phyloP scores from a whole-genome alignment of 2,888 invertebrate species.

The Alloplasta piceator region DNA sequence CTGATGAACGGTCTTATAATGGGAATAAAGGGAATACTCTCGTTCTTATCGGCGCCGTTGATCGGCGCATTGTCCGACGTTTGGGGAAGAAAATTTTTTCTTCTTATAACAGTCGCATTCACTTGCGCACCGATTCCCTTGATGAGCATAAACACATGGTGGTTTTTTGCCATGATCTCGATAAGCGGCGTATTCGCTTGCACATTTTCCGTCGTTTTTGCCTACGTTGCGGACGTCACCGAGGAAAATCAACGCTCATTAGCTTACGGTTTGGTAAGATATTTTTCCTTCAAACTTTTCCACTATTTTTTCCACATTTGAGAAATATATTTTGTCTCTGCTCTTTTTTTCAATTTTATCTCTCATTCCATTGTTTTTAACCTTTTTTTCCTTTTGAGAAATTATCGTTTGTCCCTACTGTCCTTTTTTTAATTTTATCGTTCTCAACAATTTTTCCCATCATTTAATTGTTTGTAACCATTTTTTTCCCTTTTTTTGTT shows the following conservation, averaged over 20 bases:
- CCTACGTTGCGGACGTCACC: slow-evolving; percentile 99
- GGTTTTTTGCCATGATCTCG: slow-evolving; percentile 99
- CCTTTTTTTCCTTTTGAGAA: not conserved
- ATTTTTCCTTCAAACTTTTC: slow-evolving; percentile 32
- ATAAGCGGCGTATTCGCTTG: slow-evolving; percentile 99
- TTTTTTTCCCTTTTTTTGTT: slow-evolving; percentile 33
- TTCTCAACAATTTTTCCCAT: no score
- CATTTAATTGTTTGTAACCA: no score
- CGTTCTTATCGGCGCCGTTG: slow-evolving; percentile 98
- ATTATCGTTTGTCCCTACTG: not conserved
- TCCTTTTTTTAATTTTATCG: no score
- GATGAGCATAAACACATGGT: slow-evolving; percentile 99
- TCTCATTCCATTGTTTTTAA: not conserved
- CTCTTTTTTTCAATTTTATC: no score
- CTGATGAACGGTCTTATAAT: slow-evolving; percentile 99
- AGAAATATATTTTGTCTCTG: not conserved
- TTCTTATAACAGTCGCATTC: slow-evolving; percentile 98
- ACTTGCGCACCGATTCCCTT: slow-evolving; percentile 99
- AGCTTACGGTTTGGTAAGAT: slow-evolving; percentile 95
- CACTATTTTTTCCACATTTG: slow-evolving; percentile 5
- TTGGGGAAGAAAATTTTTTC: slow-evolving; percentile 99
- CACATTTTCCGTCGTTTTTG: slow-evolving; percentile 99
- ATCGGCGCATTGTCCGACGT: slow-evolving; percentile 99
- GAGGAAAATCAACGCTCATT: slow-evolving; percentile 97
- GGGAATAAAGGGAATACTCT: slow-evolving; percentile 98